Base-by-base conservation (phyloP, 2,113 vertebrate genomes). In the Numida meleagris region DNA sequence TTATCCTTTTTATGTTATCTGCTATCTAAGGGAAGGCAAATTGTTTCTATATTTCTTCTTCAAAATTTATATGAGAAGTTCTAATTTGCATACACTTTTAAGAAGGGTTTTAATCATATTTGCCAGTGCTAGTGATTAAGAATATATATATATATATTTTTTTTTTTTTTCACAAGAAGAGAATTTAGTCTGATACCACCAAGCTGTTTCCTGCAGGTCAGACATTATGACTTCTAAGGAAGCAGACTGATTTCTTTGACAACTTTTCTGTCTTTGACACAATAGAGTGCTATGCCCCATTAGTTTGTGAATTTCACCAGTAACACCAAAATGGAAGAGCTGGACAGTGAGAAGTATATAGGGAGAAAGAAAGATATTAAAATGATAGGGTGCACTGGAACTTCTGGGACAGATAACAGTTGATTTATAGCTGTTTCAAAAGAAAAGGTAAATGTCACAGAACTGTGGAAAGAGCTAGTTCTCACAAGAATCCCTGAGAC, bases 391-490 rank as follows among this genome's bases (percentile, higher is more conserved):
- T 23, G 5, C 13, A 76, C 68, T 29, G 45, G 46, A 40, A 57
- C 33, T 81, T 83, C 10, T 77, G 45, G 50, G 40, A 67, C 25
- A 73, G 72, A 51, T 36, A 77, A 70, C 34, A 66, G 36, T 45
- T 72, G 43, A 61, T 88, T 91, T 72, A 31, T 72, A 25, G 40
- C 17, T 78, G 12, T 42, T 95, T 88, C n/a, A 23, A 29, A 91
- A 83, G 72, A 77, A 91, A 89, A 86, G 14, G 67, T 77, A 94
- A 85, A 91, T 77, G 75, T 63, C 79, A 90, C 10, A 75, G 40
- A 59, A 81, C 16, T 42, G 27, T 75, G 51, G 82, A 71, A 89
- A 85, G n/a, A 88, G 42, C 5, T 10, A 45, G 18, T 81, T 94
- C 74, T 57, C 25, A 78, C 11, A 74, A 71, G 80, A 94, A 74